phyloP scores from a whole-genome alignment of 2,797 vertebrate species.

The Craterocephalus amniculus region DNA sequence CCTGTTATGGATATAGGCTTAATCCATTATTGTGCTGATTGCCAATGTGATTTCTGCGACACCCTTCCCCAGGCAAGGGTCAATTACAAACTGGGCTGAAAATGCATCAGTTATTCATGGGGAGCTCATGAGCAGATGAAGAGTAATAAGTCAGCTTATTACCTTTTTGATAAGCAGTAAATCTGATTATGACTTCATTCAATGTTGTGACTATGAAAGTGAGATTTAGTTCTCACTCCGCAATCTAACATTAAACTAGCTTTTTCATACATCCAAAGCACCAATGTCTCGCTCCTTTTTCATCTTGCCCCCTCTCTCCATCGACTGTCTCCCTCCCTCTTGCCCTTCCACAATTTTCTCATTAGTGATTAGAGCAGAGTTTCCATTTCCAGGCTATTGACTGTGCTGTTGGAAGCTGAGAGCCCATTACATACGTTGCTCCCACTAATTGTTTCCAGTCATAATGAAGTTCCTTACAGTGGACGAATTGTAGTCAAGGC shows the following conservation, averaged over 20 bases:
- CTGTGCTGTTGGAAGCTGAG: slow-evolving; percentile 79
- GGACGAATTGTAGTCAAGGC: slow-evolving; percentile 73
- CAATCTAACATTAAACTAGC: slow-evolving; percentile 40
- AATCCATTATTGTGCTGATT: slow-evolving; percentile 73
- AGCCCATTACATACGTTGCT: slow-evolving; percentile 80
- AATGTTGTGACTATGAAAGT: slow-evolving; percentile 43
- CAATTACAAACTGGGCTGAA: slow-evolving; percentile 65
- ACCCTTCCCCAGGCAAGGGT: slow-evolving; percentile 60
- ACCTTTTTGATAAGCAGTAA: slow-evolving; percentile 59
- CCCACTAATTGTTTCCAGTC: slow-evolving; percentile 82
- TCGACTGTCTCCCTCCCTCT: slow-evolving; percentile 56
- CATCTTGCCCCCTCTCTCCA: slow-evolving; percentile 60
- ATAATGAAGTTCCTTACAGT: slow-evolving; percentile 82
- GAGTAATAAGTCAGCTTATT: slow-evolving; percentile 64
- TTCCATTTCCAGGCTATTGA: slow-evolving; percentile 84
- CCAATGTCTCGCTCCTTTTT: slow-evolving; percentile 54
- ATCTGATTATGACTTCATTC: slow-evolving; percentile 57
- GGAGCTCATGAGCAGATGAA: slow-evolving; percentile 50
- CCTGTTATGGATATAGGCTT: slow-evolving; percentile 66
- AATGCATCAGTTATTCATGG: slow-evolving; percentile 60
- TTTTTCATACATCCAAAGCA: slow-evolving; percentile 48
- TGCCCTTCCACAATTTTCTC: slow-evolving; percentile 77
- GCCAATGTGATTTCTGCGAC: slow-evolving; percentile 69
- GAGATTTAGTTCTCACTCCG: slow-evolving; percentile 50
- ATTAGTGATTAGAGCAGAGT: slow-evolving; percentile 83